Percentiles rank a stretch among this genome's conserved stretches.
These are phyloP conservation scores for Poeciliopsis presidionis DNA, from an alignment of 2,797 vertebrate species.

Conservation along the genomic window DNA sequence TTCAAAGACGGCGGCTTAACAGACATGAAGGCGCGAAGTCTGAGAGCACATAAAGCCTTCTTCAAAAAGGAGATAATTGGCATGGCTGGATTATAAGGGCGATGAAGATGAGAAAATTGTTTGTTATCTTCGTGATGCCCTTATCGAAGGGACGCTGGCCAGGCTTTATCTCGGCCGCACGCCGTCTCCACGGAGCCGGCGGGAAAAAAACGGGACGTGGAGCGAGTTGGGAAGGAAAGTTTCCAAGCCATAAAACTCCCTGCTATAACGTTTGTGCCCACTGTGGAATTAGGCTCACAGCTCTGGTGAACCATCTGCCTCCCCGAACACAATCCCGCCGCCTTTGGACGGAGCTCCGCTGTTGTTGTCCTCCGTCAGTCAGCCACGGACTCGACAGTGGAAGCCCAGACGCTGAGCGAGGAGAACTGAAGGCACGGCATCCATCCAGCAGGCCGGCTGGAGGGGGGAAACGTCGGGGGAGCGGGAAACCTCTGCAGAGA, in stretches of 20 bases:
- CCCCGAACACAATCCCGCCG: slow-evolving; percentile 28
- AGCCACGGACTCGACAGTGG: slow-evolving; percentile 50
- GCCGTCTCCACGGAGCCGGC: slow-evolving; percentile 5
- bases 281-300: slow-evolving; percentile 31
- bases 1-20: slow-evolving; percentile 7
- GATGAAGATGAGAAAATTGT: slow-evolving; percentile 3
- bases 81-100: not conserved
- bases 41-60: slow-evolving; percentile 1
- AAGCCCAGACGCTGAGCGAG: slow-evolving; percentile 54
- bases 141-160: not conserved
- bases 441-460: slow-evolving; percentile 13
- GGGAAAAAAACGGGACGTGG: slow-evolving; percentile 23
- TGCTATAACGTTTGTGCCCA: slow-evolving; percentile 29
- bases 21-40: not conserved
- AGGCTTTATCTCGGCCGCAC: not conserved
- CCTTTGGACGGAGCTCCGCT: slow-evolving; percentile 25
- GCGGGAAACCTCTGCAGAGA: slow-evolving; percentile 39
- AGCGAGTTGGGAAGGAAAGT: slow-evolving; percentile 15
- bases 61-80: not conserved
- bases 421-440: slow-evolving; percentile 50
- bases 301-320: slow-evolving; percentile 46
- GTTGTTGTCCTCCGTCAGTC: slow-evolving; percentile 48
- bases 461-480: not conserved
- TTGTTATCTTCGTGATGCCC: not conserved
- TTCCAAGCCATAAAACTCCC: slow-evolving; percentile 27